phyloP scores from a whole-genome alignment of 2,888 invertebrate species.

The Diabrotica balteata region DNA sequence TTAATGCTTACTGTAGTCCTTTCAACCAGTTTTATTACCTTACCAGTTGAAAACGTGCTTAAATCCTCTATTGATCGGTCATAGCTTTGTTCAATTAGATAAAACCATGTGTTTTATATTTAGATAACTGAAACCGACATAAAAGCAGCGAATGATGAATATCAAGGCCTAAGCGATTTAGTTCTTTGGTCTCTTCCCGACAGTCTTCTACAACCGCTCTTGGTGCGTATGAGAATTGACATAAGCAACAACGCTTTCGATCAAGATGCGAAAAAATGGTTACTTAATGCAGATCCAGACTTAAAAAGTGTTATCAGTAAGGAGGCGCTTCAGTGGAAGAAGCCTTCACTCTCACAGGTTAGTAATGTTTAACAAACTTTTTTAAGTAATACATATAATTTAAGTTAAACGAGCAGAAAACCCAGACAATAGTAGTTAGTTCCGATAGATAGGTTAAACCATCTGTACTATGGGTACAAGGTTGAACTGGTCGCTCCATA shows the following conservation, averaged over 20 bases:
- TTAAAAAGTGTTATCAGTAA: slow-evolving; percentile 83
- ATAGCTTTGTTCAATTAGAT: too few species aligned
- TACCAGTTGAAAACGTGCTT: too few species aligned
- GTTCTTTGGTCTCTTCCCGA: slow-evolving; percentile 83
- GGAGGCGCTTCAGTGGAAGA: slow-evolving; percentile 83
- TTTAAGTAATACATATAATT: too few species aligned
- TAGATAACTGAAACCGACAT: slow-evolving; percentile 74
- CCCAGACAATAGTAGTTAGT: too few species aligned
- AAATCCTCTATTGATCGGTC: too few species aligned
- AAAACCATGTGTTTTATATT: background rate
- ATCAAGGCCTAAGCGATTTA: slow-evolving; percentile 77
- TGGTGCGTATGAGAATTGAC: slow-evolving; percentile 75
- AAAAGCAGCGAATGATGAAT: slow-evolving; percentile 72
- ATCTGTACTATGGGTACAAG: too few species aligned
- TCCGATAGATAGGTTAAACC: too few species aligned
- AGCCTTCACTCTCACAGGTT: slow-evolving; percentile 65
- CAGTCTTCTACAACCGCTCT: slow-evolving; percentile 76
- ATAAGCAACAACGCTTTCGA: slow-evolving; percentile 59
- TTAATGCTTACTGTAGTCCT: too few species aligned
- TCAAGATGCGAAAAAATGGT: slow-evolving; percentile 72
- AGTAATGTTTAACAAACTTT: too few species aligned
- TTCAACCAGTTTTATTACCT: too few species aligned
- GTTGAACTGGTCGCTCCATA: too few species aligned
- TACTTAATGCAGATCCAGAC: slow-evolving; percentile 76
- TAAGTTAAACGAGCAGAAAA: too few species aligned